Percentiles rank a stretch among this genome's conserved stretches.
These are phyloP conservation scores for Ellobium chinense DNA, from an alignment of 2,888 invertebrate genomes.

Conservation along the genomic window DNA sequence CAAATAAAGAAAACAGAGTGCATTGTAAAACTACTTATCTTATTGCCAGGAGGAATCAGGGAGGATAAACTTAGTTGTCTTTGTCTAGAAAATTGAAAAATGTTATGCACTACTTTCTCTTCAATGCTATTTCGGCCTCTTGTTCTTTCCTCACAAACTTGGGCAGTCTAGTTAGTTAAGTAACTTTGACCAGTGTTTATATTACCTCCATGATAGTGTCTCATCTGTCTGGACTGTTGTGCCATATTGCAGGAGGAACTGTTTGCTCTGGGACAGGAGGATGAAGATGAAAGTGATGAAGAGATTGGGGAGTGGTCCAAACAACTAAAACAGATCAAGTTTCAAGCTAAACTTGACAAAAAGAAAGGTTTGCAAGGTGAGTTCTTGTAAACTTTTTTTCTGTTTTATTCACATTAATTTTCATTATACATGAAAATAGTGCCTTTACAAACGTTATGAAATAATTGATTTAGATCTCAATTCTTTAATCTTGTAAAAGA, in stretches of 20 bases:
- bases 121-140: too few relatives aligned
- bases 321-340: conserved; percentile 42
- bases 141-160: too few relatives aligned
- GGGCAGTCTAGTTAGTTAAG: too few relatives aligned
- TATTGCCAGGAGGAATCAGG: too few relatives aligned
- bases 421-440: neutral
- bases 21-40: too few relatives aligned
- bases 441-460: neutral
- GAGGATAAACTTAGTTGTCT: too few relatives aligned
- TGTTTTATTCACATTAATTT: too few relatives aligned
- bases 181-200: neutral
- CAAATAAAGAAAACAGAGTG: too few relatives aligned
- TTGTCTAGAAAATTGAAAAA: too few relatives aligned
- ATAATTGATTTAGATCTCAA: too few relatives aligned
- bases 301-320: conserved; percentile 45
- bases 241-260: conserved; percentile 28
- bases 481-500: too few relatives aligned
- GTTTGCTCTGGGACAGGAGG: conserved; percentile 28
- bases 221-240: neutral
- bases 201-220: neutral
- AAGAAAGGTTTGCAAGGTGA: conserved; percentile 5
- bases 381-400: neutral
- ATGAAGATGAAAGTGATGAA: conserved; percentile 48
- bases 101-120: too few relatives aligned
- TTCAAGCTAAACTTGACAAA: conserved; percentile 35